Evolutionary conservation across 1,140 invertebrate species (phyloP), one percentile per base, ranked within the genome.

Genomic region (Prorops nasuta): DNA sequence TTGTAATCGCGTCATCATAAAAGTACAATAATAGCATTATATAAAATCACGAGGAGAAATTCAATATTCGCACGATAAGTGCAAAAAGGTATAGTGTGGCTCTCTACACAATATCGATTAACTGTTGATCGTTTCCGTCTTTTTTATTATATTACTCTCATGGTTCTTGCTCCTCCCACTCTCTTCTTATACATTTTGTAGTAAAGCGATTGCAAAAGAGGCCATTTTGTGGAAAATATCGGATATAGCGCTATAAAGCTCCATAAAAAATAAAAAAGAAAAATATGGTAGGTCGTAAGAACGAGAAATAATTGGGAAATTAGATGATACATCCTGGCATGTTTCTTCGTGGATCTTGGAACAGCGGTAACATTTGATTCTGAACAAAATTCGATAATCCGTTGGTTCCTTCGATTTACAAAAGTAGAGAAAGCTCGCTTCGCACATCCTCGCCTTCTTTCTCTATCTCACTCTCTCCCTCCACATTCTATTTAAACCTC

Each of bases 11-110:
- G 64, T 68, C 71, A 67, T 72, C 69, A 73, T 74, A 74, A 74
- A 74, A 74, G 72, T 74, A 76, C 69, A 74, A 73, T 72, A 71
- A 72, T 76, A 72, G 66, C 66, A 64, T 71, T 64, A 74, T 73
- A 72, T 74, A 60, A 74, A 76, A 74, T 72, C 67, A 73, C 69
- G 59, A 72, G 58, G 60, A 72, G 60, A 72, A 72, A 70, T 69
- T 67, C 61, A 69, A 66, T 69, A 67, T 73, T 71, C 67, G 70
- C 64, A 66, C 62, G 59, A 54, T 64, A 66, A 62, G 55, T 66
- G 56, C 65, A 61, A 58, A 59, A 55, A 59, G 58, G 24, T 10
- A 10, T 10, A 28, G 24, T 28, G 10, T 64, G 58, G 62, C 52
- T 67, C 51, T 54, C 55, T 49, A 19, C n/a, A 68, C 55, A 60